Conservation (phyloP, 2,113 vertebrate species). For the Mixornis gularis region DNA sequence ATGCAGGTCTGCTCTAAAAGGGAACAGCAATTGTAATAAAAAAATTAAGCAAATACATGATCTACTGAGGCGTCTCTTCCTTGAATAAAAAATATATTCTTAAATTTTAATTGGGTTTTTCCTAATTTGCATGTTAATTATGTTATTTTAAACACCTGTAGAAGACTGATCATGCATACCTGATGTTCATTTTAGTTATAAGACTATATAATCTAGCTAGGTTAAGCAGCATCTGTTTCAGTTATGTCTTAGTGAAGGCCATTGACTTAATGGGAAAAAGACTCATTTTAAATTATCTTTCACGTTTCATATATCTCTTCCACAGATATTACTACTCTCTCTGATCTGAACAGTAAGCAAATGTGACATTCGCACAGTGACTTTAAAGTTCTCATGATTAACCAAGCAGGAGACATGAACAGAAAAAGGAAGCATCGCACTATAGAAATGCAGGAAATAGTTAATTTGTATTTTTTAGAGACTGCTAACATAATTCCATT, state of each 20-base stretch:
- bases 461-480: slow-evolving; percentile 36
- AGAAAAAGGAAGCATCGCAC: neutral
- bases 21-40: neutral
- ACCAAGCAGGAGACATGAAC: neutral
- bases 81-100: neutral
- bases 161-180: slow-evolving; percentile 10
- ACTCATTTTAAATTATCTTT: neutral
- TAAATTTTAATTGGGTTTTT: neutral
- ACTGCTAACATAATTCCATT: slow-evolving; percentile 25
- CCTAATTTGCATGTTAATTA: neutral
- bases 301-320: neutral
- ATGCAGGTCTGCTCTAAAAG: neutral
- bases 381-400: neutral
- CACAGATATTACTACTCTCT: neutral
- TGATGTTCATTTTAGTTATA: slow-evolving; percentile 39
- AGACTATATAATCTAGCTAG: neutral
- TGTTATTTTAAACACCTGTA: slow-evolving; percentile 18
- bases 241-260: neutral
- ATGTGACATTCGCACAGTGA: neutral
- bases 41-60: neutral
- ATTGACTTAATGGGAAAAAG: neutral
- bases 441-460: neutral
- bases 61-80: neutral
- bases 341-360: neutral
- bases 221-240: slow-evolving; percentile 14